A percentile compares a stretch with the other conserved stretches of the same genome.
Evolutionary conservation across 92 coral and sea anemone species (phyloP).

Genomic region (Siderastrea siderea): DNA sequence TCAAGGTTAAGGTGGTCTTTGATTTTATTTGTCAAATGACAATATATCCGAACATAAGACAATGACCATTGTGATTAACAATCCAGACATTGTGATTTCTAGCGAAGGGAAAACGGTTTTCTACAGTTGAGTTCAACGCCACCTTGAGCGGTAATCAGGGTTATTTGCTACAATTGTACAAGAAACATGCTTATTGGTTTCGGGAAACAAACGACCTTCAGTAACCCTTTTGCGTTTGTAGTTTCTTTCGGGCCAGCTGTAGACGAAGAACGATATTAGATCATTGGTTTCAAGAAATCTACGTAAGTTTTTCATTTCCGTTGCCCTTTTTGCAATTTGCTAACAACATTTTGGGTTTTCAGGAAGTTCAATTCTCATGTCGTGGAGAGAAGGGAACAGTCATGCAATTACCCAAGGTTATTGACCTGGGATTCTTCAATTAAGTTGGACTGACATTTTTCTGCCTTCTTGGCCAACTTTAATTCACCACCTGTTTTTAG

Average conservation of each 20-base stretch:
- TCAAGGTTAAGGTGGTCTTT: not conserved
- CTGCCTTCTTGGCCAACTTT: not conserved
- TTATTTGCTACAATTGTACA: too few relatives aligned
- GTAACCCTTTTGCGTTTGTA: too few relatives aligned
- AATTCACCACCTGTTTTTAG: not conserved
- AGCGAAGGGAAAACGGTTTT: too few relatives aligned
- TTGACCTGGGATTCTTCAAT: constrained; percentile 25
- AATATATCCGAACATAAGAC: not conserved
- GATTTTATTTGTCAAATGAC: not conserved
- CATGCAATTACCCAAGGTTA: constrained; percentile 9
- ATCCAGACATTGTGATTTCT: not conserved
- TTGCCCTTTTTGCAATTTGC: too few relatives aligned
- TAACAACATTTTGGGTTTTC: not conserved
- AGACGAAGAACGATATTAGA: too few relatives aligned
- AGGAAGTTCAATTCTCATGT: not conserved
- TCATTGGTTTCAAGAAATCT: too few relatives aligned
- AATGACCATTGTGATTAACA: not conserved
- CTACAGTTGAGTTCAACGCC: too few relatives aligned
- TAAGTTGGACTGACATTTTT: not conserved
- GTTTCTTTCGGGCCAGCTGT: too few relatives aligned
- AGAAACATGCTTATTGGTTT: too few relatives aligned
- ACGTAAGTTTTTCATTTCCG: not conserved
- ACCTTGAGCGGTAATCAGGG: too few relatives aligned
- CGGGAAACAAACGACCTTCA: too few relatives aligned
- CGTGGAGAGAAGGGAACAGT: constrained; percentile 1